Base-by-base conservation (phyloP, 1,140 invertebrate species). In the Adelges cooleyi region DNA sequence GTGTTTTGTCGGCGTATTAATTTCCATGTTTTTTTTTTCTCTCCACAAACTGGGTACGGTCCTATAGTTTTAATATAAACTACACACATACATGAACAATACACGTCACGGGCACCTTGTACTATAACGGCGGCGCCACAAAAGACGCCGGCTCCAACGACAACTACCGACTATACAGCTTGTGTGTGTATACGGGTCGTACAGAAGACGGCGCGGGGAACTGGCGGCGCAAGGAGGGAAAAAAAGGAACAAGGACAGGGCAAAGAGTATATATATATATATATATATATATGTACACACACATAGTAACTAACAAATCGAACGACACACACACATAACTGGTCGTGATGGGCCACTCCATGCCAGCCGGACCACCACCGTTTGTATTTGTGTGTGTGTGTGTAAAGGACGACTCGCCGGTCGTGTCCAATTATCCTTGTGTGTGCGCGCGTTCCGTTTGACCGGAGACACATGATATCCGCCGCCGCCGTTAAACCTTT, bases 371-470 rank as follows among this genome's bases (percentile, higher is more conserved):
- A 38, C 52, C 52, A 15, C 52, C 33, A 13, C 23, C 18, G 44
- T 22, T 18, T 9, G 18, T 22, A 4, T 22, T 9, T 9, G 6
- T 13, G 5, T 38, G 13, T 23, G 33, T 8, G 33, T 23, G 20
- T 23, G 38, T 33, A 29, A 29, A 62, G 6, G 56, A 46, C 42
- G 40, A 62, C 38, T 46, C 56, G 40, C 56, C 56, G 40, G 56
- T 62, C 56, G 56, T 62, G 56, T 62, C 56, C 56, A 62, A 62
- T 62, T 62, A 62, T 62, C 56, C 25, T 46, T 13, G 56, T 46
- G 42, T 29, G 54, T 20, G 29, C 29, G 29, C 29, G 56, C 56
- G 56, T 62, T 62, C 56, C 56, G 56, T 62, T 62, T 46, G 42
- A 62, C 56, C 56, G 42, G 56, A 62, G 42, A 48, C 56, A 62